These are phyloP conservation scores for Physeter macrocephalus DNA, from an alignment of 2,113 vertebrate species.

Conservation along the genomic window DNA sequence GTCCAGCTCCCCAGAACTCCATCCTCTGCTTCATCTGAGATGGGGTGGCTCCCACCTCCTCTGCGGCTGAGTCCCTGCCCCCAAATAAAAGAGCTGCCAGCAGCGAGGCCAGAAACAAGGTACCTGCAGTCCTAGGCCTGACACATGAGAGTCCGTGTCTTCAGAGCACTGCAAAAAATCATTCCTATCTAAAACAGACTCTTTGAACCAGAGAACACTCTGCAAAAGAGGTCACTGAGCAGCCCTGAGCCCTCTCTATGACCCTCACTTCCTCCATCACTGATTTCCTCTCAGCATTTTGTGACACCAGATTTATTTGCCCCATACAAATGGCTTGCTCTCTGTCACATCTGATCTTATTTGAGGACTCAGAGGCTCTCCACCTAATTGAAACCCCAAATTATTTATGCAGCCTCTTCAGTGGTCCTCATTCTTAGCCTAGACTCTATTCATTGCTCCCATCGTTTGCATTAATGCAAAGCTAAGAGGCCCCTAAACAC, in stretches of 20 bases:
- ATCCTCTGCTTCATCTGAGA: accelerated
- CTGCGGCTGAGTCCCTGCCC: background rate
- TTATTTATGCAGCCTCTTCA: background rate
- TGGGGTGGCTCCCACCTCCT: background rate
- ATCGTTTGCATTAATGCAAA: background rate
- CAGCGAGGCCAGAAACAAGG: background rate
- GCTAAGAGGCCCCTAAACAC: background rate
- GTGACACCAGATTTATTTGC: too few species aligned
- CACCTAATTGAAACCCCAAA: background rate
- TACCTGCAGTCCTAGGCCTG: background rate
- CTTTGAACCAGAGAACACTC: background rate
- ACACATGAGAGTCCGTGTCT: accelerated
- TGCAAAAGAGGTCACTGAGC: background rate
- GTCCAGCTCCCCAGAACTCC: background rate
- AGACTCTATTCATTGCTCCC: background rate
- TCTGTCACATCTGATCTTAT: background rate
- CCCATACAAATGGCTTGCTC: background rate
- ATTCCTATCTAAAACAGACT: background rate
- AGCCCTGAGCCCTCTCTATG: background rate
- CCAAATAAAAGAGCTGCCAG: background rate
- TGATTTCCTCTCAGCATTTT: background rate
- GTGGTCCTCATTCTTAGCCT: background rate
- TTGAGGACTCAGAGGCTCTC: background rate
- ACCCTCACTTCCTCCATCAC: background rate
- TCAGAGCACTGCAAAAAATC: background rate